Percentiles rank a stretch among this genome's conserved stretches.
Conservation (phyloP, 2,797 vertebrate species). For the Tokudaia tokunoshimensis region DNA sequence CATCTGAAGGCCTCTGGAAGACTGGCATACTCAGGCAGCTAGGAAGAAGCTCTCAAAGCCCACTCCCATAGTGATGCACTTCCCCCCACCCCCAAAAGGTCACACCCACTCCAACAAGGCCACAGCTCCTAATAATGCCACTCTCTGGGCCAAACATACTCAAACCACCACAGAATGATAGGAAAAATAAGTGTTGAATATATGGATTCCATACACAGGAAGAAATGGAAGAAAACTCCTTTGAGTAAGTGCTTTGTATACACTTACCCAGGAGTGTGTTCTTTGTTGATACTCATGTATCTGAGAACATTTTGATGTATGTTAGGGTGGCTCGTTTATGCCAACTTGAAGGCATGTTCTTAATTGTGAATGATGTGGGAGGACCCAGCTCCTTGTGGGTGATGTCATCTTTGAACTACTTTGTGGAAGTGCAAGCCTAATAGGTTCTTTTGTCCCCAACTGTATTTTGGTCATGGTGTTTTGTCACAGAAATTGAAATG, state of each 20-base stretch:
- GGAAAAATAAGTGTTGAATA: constrained; percentile 24
- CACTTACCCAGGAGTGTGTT: not conserved
- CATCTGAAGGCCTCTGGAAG: not conserved
- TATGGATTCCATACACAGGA: not conserved
- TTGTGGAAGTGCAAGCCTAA: not conserved
- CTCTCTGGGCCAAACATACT: not conserved
- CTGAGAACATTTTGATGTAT: constrained; percentile 60
- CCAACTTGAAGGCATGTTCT: not conserved
- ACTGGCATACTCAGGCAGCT: not conserved
- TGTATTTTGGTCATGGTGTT: not conserved
- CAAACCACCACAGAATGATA: not conserved
- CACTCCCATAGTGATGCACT: not conserved
- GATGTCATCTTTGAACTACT: not conserved
- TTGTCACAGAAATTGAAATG: not conserved
- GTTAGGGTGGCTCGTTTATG: not conserved
- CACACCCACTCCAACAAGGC: too few species aligned
- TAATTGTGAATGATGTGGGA: not conserved
- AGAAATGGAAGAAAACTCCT: not conserved
- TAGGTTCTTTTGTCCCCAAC: not conserved
- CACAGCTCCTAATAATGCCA: not conserved
- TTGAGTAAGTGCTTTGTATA: not conserved
- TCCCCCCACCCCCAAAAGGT: not conserved
- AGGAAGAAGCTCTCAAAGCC: not conserved
- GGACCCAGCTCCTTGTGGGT: not conserved
- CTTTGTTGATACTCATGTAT: not conserved